phyloP scores from a whole-genome alignment of 2,797 vertebrate genomes.

The Ispidina lecontei region DNA sequence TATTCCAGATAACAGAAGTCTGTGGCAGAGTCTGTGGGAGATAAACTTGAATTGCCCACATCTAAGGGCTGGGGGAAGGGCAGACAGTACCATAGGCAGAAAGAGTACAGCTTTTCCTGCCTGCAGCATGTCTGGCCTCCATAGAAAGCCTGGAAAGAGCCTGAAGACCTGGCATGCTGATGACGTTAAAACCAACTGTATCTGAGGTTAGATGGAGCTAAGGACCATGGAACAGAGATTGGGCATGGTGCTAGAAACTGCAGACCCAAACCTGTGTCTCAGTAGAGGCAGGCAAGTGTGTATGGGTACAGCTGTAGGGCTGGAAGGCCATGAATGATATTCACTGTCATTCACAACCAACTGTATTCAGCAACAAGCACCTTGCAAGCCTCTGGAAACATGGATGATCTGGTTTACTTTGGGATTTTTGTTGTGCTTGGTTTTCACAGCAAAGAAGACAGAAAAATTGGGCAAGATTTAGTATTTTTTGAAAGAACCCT shows the following conservation, averaged over 20 bases:
- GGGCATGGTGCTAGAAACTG: not conserved
- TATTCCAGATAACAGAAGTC: slow-evolving; percentile 48
- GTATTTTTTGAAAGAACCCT: not conserved
- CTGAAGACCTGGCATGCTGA: not conserved
- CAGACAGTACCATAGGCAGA: not conserved
- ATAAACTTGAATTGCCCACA: slow-evolving; percentile 58
- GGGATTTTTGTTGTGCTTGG: not conserved
- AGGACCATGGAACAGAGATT: not conserved
- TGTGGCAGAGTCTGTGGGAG: slow-evolving; percentile 31
- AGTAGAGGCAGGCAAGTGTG: not conserved
- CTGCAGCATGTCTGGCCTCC: not conserved
- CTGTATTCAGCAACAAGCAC: not conserved
- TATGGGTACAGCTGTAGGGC: no score
- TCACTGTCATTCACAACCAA: not conserved
- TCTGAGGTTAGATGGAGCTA: not conserved
- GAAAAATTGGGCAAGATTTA: not conserved
- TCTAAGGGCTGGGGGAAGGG: slow-evolving; percentile 52
- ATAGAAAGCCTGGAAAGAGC: not conserved
- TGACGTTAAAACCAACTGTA: accelerated
- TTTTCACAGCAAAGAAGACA: not conserved
- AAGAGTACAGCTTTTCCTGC: not conserved
- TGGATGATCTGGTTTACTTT: not conserved
- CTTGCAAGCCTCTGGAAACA: not conserved
- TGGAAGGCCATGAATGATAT: not conserved
- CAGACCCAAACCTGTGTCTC: not conserved